phyloP scores from a whole-genome alignment of 2,888 invertebrate genomes.

The Sabatieria punctata region DNA sequence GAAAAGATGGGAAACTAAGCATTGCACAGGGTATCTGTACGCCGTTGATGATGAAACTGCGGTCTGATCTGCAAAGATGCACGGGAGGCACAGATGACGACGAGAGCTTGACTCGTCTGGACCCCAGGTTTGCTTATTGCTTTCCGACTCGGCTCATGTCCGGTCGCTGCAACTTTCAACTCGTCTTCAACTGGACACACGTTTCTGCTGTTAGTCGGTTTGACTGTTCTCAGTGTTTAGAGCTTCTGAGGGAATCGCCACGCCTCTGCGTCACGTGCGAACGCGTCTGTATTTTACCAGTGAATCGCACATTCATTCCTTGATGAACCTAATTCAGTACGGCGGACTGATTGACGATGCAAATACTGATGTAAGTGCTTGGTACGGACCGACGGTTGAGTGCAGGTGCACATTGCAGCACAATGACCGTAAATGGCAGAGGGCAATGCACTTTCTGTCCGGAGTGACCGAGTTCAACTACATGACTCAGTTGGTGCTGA shows the following conservation, averaged over 20 bases:
- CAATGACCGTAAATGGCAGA: constrained; percentile 89
- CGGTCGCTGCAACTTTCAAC: too few relatives aligned
- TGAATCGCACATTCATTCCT: constrained; percentile 94
- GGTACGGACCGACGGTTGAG: too few relatives aligned
- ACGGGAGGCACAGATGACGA: constrained; percentile 58
- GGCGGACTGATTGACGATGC: constrained; percentile 16
- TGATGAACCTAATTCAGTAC: constrained; percentile 70
- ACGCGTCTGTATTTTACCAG: constrained; percentile 98
- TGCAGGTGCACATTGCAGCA: constrained; percentile 40
- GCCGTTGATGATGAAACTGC: constrained; percentile 80
- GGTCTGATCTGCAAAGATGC: constrained; percentile 79
- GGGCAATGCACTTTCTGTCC: constrained; percentile 94
- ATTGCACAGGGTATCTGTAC: constrained; percentile 96
- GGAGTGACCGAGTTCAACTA: constrained; percentile 96
- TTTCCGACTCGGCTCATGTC: too few relatives aligned
- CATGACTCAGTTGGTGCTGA: constrained; percentile 98
- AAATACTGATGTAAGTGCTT: constrained; percentile 13
- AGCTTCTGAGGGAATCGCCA: constrained; percentile 63
- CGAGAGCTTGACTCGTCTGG: constrained; percentile 83
- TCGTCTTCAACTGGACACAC: too few relatives aligned
- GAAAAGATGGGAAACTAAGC: constrained; percentile 79
- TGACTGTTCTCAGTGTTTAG: constrained; percentile 10
- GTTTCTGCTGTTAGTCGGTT: too few relatives aligned
- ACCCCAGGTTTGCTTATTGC: constrained; percentile 83
- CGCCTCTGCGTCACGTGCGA: constrained; percentile 89